phyloP scores from a whole-genome alignment of 2,888 invertebrate genomes.

The Neoascia interrupta region DNA sequence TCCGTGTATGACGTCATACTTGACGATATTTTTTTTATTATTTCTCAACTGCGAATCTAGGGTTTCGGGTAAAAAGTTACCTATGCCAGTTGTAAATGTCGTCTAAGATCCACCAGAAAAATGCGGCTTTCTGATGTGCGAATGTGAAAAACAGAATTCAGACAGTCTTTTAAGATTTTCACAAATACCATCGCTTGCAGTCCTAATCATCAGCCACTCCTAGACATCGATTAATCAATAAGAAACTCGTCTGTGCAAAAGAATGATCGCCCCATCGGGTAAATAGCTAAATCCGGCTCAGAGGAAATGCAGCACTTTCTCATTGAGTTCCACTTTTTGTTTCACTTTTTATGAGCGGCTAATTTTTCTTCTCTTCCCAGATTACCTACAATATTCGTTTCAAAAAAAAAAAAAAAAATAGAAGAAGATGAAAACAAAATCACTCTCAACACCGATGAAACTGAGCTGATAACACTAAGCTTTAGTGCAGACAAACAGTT shows the following conservation, averaged over 20 bases:
- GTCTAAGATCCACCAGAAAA: no score
- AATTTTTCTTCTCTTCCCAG: slow-evolving; percentile 5
- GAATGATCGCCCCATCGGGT: slow-evolving; percentile 13
- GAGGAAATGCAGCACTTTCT: slow-evolving; percentile 63
- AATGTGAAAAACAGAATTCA: no score
- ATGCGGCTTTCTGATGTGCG: no score
- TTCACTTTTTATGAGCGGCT: slow-evolving; percentile 7
- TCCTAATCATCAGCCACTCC: no score
- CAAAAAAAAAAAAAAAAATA: not conserved
- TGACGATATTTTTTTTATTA: no score
- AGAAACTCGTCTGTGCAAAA: slow-evolving; percentile 15
- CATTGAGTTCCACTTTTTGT: slow-evolving; percentile 29
- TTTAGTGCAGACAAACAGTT: slow-evolving; percentile 66
- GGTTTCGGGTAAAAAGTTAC: no score
- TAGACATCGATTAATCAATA: no score
- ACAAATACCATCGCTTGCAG: no score
- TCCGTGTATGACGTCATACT: no score
- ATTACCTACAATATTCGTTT: slow-evolving; percentile 32
- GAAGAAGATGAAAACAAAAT: slow-evolving; percentile 11
- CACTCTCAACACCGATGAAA: slow-evolving; percentile 64
- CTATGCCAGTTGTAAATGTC: no score
- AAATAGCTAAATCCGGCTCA: slow-evolving; percentile 17
- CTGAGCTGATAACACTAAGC: slow-evolving; percentile 53
- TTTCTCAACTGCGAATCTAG: no score
- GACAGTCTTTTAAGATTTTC: no score